Percentiles rank a stretch among this genome's conserved stretches.
Conservation (phyloP, 2,113 vertebrate species). For the Elaphurus davidianus region DNA sequence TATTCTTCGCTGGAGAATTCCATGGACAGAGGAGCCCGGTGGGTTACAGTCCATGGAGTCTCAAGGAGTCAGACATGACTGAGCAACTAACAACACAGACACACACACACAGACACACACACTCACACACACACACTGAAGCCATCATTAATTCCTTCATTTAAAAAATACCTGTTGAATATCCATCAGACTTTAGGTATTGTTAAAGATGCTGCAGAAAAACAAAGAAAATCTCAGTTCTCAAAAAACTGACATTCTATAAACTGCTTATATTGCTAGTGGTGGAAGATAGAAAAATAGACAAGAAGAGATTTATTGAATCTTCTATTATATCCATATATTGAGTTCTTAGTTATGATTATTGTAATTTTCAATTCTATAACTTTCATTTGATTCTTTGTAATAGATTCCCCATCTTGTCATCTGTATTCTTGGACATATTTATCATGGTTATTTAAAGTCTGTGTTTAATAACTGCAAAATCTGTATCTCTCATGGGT, state of each 20-base stretch:
- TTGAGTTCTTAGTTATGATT: neutral
- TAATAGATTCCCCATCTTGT: neutral
- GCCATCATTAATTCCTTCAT: neutral
- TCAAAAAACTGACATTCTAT: neutral
- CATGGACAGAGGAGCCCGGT: neutral
- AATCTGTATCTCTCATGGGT: neutral
- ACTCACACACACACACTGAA: neutral
- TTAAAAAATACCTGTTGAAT: neutral
- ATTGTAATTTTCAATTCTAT: neutral
- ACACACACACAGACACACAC: neutral
- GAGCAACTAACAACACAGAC: neutral
- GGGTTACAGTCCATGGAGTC: neutral
- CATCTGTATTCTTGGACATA: neutral
- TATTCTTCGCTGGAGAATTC: neutral
- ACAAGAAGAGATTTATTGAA: neutral
- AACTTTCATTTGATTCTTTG: neutral
- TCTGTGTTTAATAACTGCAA: neutral
- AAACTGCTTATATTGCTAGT: neutral
- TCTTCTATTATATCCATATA: neutral
- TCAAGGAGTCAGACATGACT: neutral
- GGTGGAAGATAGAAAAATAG: neutral
- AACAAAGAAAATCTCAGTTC: neutral
- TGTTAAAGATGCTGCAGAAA: neutral
- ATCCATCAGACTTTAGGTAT: neutral
- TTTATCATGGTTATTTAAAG: constrained; percentile 11